Conservation (phyloP, 2,113 vertebrate genomes). For the Eretmochelys imbricata region DNA sequence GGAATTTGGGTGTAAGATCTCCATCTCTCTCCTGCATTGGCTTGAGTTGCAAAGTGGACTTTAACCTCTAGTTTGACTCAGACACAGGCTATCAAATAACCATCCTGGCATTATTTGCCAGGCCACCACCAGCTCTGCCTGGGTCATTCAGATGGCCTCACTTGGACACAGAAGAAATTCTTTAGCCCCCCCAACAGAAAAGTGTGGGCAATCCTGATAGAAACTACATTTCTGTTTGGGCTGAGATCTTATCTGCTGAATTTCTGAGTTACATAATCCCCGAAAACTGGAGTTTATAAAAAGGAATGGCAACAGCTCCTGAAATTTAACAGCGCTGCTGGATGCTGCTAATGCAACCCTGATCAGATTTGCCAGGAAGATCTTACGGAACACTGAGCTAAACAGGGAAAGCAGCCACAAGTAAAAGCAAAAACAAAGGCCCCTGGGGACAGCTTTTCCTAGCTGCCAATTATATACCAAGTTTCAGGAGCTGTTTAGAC, state of each 20-base stretch:
- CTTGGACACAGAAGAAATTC: rapidly evolving
- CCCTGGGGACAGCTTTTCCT: background rate
- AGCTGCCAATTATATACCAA: rapidly evolving
- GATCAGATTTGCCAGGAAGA: background rate
- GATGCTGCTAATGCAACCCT: rapidly evolving
- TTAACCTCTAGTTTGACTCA: background rate
- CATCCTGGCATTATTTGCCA: background rate
- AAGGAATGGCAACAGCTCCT: background rate
- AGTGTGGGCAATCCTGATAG: rapidly evolving
- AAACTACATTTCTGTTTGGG: background rate
- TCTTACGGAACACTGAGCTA: rapidly evolving
- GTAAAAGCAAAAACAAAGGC: rapidly evolving
- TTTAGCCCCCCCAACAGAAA: rapidly evolving
- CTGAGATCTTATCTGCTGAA: background rate
- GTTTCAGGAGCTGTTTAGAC: background rate
- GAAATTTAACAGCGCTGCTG: rapidly evolving
- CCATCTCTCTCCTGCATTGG: too few species aligned
- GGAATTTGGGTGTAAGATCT: background rate
- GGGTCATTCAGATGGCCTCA: rapidly evolving
- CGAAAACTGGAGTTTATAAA: rapidly evolving
- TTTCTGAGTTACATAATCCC: background rate
- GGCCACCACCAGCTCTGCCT: rapidly evolving
- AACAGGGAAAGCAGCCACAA: rapidly evolving
- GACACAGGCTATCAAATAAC: background rate
- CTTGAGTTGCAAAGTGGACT: background rate